A percentile compares a stretch with the other conserved stretches of the same genome.
phyloP scores from a whole-genome alignment of 2,113 vertebrate species.

The Ceyx melanurus region DNA sequence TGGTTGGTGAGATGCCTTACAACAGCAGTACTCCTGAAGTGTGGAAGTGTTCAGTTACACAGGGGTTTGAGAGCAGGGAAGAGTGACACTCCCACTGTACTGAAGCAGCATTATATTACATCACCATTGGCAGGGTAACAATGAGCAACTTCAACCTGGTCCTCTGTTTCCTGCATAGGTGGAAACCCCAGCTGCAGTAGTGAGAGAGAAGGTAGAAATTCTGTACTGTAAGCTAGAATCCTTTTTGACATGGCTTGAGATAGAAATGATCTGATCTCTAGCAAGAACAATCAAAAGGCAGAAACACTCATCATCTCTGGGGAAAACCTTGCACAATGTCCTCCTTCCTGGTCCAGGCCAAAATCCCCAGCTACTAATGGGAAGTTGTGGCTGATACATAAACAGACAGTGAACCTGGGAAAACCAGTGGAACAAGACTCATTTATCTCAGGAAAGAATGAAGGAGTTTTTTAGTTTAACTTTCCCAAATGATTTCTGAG shows the following conservation, averaged over 20 bases:
- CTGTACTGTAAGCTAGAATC: not conserved
- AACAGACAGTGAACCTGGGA: not conserved
- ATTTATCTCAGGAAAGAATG: not conserved
- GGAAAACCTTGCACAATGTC: not conserved
- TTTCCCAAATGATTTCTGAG: not conserved
- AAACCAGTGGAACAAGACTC: not conserved
- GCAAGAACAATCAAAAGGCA: not conserved
- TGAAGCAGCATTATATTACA: not conserved
- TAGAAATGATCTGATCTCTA: not conserved
- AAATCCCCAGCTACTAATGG: not conserved
- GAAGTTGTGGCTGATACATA: not conserved
- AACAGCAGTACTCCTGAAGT: not conserved
- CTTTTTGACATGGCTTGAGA: not conserved
- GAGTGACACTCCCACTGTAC: not conserved
- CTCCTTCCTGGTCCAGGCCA: not conserved
- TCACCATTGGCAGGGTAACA: not conserved
- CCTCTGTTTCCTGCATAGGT: not conserved
- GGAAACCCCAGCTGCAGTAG: not conserved
- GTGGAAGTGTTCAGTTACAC: not conserved
- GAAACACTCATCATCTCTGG: not conserved
- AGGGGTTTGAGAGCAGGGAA: not conserved
- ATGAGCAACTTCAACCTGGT: not conserved
- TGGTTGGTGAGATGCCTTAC: not conserved
- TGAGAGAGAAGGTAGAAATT: not conserved
- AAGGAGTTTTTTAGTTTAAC: not conserved